Base-by-base conservation (phyloP, 2,797 vertebrate genomes). In the Spinus pinus region DNA sequence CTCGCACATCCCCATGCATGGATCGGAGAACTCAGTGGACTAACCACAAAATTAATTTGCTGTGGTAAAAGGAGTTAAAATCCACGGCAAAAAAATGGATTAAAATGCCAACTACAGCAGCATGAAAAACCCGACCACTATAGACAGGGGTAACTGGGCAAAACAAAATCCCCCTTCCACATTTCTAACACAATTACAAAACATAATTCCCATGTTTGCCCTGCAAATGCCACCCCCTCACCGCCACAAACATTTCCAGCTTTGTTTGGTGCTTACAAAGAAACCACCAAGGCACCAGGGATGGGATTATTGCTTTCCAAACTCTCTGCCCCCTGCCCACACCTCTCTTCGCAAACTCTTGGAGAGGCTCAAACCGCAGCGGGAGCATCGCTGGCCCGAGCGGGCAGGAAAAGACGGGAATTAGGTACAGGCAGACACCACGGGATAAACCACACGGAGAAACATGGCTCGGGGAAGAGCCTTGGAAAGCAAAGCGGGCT, bases 71-170 rank as follows among this genome's bases (percentile, higher is more conserved):
- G 27, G 3, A 73, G 27, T 30, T 90, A 49, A 93, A 42, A 10
- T 27, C 33, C 72, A 37, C 21, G 1, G 61, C 10, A 53, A 66
- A 74, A 73, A 33, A 33, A 50, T 0, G 1, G 39, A 69, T 69
- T 65, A 60, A 93, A 78, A 75, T 14, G n/a, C 4, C 47, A 73
- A 25, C 16, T 46, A 14, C 0, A 72, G 41, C 25, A 5, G 19
- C 2, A 2, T 1, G 9, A 50, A 67, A 91, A 33, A 5, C 5
- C 5, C 1, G 0, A 25, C 7, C 6, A 1, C 42, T 50, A 8
- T 0, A 0, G 33, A 39, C 6, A 54, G 11, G 1, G 0, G 2
- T 10, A 86, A 53, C 6, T 0, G 0, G 19, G 30, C 31, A 92
- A 82, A 92, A 13, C 15, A 51, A 89, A 65, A 50, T 11, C 10